Base-by-base conservation (phyloP, 2,113 vertebrate genomes). In the Penelope pileata region DNA sequence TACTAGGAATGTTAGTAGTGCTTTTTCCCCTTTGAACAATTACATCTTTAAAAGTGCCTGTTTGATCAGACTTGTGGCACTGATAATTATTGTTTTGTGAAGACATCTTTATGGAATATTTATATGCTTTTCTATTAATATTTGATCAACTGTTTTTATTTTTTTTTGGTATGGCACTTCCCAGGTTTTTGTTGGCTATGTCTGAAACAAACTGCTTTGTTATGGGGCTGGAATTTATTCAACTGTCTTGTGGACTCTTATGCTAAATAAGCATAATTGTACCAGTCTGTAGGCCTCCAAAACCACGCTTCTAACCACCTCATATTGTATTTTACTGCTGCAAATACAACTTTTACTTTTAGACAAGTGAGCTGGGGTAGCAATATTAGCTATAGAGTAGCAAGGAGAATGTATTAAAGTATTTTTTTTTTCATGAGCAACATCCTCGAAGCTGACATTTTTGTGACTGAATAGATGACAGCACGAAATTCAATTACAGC, bases 401-500 rank as follows among this genome's bases (percentile, higher is more conserved):
- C 67, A 94, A 76, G 91, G 88, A 94, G 62, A 92, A 83, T 86
- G 12, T 95, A 75, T 97, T 97, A 95, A 92, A 73, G 80, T 12
- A 1, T 58, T 80, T 24, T 8, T 85, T 72, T 94, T 93, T 85
- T 54, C 85, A 83, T 70, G 93, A 83, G 91, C 93, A 96, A 64
- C 95, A 97, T 96, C 96, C 97, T 98, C 97, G 96, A 97, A 94
- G 94, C 83, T 98, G 97, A 97, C 95, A 97, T 96, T 97, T 96
- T 97, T 96, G 96, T 97, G 97, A 97, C 97, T 97, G 97, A 97
- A 96, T 96, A 98, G 97, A 97, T 97, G 97, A 96, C 96, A 98
- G 97, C 97, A 98, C 98, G 97, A 97, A 98, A 98, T 98, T 98
- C 98, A 98, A 98, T 98, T 98, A 98, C 96, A 91, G 96, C 86